A percentile compares a stretch with the other conserved stretches of the same genome.
Conservation (phyloP, 2,113 vertebrate genomes). For the Zosterops borbonicus region DNA sequence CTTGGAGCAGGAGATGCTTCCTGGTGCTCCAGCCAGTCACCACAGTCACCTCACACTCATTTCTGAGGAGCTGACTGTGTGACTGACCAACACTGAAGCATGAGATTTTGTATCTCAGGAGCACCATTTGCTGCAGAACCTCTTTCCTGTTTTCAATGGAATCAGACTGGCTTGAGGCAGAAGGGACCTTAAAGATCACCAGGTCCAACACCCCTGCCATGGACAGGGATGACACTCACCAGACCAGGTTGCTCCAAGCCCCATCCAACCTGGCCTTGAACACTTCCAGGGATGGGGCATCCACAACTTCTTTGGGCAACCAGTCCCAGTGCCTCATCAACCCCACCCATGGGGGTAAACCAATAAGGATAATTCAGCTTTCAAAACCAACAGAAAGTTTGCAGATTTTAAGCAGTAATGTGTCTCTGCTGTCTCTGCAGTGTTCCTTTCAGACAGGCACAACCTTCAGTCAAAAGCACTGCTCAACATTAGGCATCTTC, state of each 20-base stretch:
- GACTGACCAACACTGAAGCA: background rate
- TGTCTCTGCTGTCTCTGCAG: background rate
- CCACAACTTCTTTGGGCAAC: background rate
- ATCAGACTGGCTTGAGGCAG: background rate
- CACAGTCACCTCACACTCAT: accelerated
- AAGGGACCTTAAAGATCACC: background rate
- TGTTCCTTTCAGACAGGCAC: background rate
- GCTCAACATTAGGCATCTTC: background rate
- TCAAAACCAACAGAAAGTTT: background rate
- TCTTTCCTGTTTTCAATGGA: background rate
- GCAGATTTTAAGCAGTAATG: background rate
- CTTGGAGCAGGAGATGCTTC: background rate
- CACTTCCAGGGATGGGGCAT: background rate
- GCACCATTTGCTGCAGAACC: background rate
- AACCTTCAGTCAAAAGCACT: background rate
- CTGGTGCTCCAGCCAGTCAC: background rate
- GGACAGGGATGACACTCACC: background rate
- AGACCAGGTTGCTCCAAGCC: background rate
- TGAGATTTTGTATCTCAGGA: background rate
- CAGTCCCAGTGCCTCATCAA: background rate
- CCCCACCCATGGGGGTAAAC: background rate
- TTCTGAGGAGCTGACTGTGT: background rate
- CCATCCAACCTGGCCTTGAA: background rate
- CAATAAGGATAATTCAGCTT: background rate
- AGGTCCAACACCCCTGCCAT: background rate